Evolutionary conservation across 1,140 invertebrate genomes (phyloP), one percentile per base, ranked within the genome.

Genomic region (Atta cephalotes): DNA sequence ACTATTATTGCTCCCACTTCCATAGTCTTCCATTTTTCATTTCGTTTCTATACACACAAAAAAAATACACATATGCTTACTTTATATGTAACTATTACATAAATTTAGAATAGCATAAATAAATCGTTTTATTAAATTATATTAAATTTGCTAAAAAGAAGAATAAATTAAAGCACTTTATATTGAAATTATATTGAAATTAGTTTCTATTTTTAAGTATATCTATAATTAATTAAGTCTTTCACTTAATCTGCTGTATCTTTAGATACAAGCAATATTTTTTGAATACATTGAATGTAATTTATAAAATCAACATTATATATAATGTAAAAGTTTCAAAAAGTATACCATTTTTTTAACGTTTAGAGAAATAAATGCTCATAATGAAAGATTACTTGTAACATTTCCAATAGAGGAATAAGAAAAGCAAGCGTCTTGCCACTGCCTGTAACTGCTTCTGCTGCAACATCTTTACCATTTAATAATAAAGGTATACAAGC

Each of bases 391-490:
- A 56, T 85, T 93, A 97, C 96, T 90, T 97, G 95, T 51, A 99
- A 93, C 76, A 99, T 97, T 95, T 99, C 98, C 53, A 99, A 87
- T 85, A 99, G 93, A 0, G 99, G 99, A 63, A 99, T 97, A 12
- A 99, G 94, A 95, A 99, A 99, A 0, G 98, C 98, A 65, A 99
- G 94, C 0, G 99, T 99, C 96, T 99, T 99, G 0, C 99, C 99
- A 93, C 98, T 99, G 3, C 99, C 99, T 28, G 99, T 99, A 0
- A 99, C 98, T 45, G 99, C 99, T 95, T 99, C 98, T 7, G 97
- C 99, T 5, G 98, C 98, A n/a, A 99, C 98, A 96, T 99, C 99
- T 95, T 99, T 99, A 84, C 98, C 97, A 49, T 96, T 97, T 25
- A 99, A 92, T 78, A 99, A 96, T 63, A 98, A 94, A n/a, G 99